Base-by-base conservation (phyloP, 2,888 invertebrate species). In the Panzeria rudis region DNA sequence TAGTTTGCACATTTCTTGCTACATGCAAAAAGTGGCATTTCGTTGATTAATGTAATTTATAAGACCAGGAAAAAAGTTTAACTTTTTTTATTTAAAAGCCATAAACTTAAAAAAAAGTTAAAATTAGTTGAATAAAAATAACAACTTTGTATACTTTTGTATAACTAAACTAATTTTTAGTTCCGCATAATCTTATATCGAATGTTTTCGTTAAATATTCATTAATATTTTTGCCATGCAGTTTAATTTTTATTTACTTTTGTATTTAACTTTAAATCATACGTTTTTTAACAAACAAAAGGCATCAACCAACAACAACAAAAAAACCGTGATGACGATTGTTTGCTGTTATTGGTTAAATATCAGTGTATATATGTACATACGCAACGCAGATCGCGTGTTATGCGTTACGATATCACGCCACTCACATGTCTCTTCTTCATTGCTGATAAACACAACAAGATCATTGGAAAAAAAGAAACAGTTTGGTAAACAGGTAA, bases 351-450 rank as follows among this genome's bases (percentile, higher is more conserved):
- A 17, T 5, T 6, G 32, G 20, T 35, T 20, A 52, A 68, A 25
- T 17, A 25, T 41, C 8, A 52, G 13, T 52, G 41, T 38, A 17
- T 25, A 20, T n/a, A 11, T 52, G 11, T 20, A 50, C 52, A 44
- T 8, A n/a, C n/a, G n/a, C n/a, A n/a, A 17, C n/a, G 38, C n/a
- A 50, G 9, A 71, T 71, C 71, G 56, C 71, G 20, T 59, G 56
- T 32, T 71, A 38, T 44, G 29, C 56, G 20, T 59, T 71, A 20
- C 29, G 8, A 44, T 59, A 59, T 71, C 71, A 59, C 71, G 71
- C 71, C 71, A 71, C 20, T 38, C 41, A 25, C 15, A 20, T n/a
- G n/a, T 25, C 15, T 69, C 54, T 29, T 69, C 54, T 29, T 71
- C 29, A 59, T 44, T 41, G 54, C 11, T 15, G 56, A 17, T 17